Evolutionary conservation across 2,113 vertebrate species (phyloP), one percentile per base, ranked within the genome.

Genomic region (Burhinus bistriatus): DNA sequence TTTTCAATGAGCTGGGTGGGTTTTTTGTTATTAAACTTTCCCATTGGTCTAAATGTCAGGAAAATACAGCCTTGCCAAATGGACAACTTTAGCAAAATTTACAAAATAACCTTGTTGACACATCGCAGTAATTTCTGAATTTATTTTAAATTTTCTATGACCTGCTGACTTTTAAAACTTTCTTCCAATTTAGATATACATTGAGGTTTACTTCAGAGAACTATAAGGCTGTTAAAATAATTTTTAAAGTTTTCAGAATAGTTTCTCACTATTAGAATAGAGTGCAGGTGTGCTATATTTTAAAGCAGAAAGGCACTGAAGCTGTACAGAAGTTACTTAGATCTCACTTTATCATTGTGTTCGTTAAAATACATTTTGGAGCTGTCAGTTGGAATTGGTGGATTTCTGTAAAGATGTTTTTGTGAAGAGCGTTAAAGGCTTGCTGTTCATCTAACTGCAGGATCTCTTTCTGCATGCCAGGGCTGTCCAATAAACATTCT

Each of bases 381-480:
- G 57, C 51, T 47, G 34, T 76, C 78, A 44, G 25, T 10, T 72
- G 78, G 70, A 83, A n/a, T 26, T 7, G 32, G 14, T 77, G 47
- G 61, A 22, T 79, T 84, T 45, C 55, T 73, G 30, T 2, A 0
- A 42, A 57, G 54, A 40, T 0, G 0, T 30, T 76, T 85, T 57
- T 32, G 7, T 57, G 76, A 52, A 19, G 27, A 86, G 36, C 1
- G 0, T 21, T 66, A 21, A 38, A 70, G 65, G 21, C 40, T 4
- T 19, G 5, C 61, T 30, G 13, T 52, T 90, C 44, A 6, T 58
- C 80, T 55, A 42, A 15, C 49, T 80, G 58, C 40, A 36, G 40
- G 40, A 40, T 27, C 83, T 72, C 73, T 38, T 20, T 51, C 36
- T 25, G 62, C 49, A 12, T 7, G 1, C 44, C 0, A 0, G 20